Evolutionary conservation across 2,113 vertebrate genomes (phyloP).

Genomic region (Pyxicephalus adspersus): DNA sequence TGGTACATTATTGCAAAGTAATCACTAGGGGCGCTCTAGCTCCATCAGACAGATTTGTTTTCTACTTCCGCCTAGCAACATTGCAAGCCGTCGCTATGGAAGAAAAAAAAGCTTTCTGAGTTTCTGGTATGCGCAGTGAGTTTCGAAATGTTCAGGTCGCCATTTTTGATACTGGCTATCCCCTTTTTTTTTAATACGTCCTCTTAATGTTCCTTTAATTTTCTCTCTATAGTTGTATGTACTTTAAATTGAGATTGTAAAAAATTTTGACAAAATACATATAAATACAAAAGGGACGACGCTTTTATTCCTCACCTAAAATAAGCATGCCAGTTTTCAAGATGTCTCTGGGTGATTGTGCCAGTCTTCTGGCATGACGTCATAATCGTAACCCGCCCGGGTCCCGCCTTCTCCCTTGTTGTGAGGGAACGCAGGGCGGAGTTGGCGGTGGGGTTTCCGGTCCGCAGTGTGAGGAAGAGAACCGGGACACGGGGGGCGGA

Average conservation of each 20-base stretch:
- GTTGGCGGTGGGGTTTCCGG: slow-evolving; percentile 51
- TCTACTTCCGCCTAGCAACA: slow-evolving; percentile 73
- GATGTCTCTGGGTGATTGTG: not conserved
- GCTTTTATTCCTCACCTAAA: too few species aligned
- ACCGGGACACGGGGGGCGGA: slow-evolving; percentile 24
- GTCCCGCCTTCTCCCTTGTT: slow-evolving; percentile 41
- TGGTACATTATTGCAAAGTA: too few species aligned
- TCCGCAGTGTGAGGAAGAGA: slow-evolving; percentile 44
- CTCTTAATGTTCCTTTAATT: too few species aligned
- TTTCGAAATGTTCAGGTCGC: not conserved
- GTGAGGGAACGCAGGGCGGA: slow-evolving; percentile 40
- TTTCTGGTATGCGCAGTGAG: slow-evolving; percentile 61
- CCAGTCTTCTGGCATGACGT: not conserved
- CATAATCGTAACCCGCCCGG: not conserved
- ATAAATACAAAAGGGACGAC: too few species aligned
- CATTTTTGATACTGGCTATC: slow-evolving; percentile 7
- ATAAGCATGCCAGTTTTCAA: too few species aligned
- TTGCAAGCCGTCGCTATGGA: slow-evolving; percentile 73
- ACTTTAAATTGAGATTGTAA: too few species aligned
- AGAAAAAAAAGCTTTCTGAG: not conserved
- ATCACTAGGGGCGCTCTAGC: not conserved
- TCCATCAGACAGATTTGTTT: not conserved
- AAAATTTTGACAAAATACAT: too few species aligned
- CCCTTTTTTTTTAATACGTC: not conserved
- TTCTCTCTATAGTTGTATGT: too few species aligned